Conservation (phyloP, 64 coral and sea anemone species). For the Dendrophyllia cribrosa region DNA sequence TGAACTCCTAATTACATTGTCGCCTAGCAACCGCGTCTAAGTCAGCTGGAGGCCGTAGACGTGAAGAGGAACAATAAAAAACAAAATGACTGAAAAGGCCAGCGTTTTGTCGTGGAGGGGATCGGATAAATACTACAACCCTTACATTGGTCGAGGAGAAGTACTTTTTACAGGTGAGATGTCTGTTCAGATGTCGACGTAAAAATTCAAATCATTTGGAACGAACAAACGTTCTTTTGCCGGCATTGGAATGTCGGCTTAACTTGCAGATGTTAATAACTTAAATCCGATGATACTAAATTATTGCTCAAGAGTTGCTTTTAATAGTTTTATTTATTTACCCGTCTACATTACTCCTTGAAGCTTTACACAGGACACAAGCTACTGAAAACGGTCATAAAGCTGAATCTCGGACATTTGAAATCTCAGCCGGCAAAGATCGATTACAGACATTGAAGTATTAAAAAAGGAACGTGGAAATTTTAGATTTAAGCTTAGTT, state of each 20-base stretch:
- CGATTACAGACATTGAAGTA: too few species aligned
- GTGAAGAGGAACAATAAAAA: not conserved
- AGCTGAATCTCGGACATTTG: too few species aligned
- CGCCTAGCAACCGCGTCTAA: constrained; percentile 80
- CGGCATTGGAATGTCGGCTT: not conserved
- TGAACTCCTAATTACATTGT: not conserved
- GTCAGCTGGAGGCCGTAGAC: not conserved
- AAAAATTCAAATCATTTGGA: too few species aligned
- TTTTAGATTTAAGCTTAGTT: too few species aligned
- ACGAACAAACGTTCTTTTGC: not conserved
- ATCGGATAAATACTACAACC: constrained; percentile 97
- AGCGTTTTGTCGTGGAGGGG: constrained; percentile 80
- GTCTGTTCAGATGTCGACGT: not conserved
- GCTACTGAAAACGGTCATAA: too few species aligned
- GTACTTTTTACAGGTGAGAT: constrained; percentile 91
- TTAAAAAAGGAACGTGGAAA: too few species aligned
- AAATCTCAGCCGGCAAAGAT: too few species aligned
- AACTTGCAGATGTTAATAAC: too few species aligned
- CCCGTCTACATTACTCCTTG: not conserved
- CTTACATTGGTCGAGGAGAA: constrained; percentile 90
- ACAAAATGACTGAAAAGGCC: constrained; percentile 64
- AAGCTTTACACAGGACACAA: not conserved
- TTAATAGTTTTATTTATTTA: too few species aligned
- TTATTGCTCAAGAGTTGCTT: too few species aligned
- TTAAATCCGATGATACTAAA: not conserved